Conservation (phyloP, 2,113 vertebrate species). For the Hystrix brachyura region DNA sequence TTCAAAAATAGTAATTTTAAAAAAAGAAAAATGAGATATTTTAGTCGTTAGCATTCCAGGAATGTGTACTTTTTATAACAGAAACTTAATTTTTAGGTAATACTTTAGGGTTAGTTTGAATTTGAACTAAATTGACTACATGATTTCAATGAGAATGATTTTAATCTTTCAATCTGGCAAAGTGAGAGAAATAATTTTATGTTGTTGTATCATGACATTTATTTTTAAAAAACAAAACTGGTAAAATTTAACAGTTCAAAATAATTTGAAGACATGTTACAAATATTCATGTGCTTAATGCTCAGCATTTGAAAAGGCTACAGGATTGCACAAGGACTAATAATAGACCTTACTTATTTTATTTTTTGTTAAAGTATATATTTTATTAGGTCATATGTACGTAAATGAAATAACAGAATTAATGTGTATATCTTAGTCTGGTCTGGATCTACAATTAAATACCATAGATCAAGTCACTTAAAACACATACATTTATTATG, state of each 20-base stretch:
- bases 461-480: neutral
- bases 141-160: neutral
- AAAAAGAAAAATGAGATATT: neutral
- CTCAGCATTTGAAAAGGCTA: neutral
- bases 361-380: neutral
- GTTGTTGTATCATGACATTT: neutral
- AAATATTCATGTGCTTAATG: neutral
- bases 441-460: neutral
- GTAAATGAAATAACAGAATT: neutral
- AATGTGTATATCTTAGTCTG: neutral
- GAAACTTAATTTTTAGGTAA: neutral
- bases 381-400: neutral
- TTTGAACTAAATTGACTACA: neutral
- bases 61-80: neutral
- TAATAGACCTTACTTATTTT: neutral
- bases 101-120: neutral
- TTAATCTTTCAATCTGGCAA: neutral
- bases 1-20: neutral
- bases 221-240: neutral
- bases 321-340: neutral
- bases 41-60: neutral
- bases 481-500: neutral
- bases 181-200: neutral
- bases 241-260: neutral
- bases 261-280: neutral